Evolutionary conservation across 2,113 vertebrate genomes (phyloP), one percentile per base, ranked within the genome.

Genomic region (Catharus minimus): DNA sequence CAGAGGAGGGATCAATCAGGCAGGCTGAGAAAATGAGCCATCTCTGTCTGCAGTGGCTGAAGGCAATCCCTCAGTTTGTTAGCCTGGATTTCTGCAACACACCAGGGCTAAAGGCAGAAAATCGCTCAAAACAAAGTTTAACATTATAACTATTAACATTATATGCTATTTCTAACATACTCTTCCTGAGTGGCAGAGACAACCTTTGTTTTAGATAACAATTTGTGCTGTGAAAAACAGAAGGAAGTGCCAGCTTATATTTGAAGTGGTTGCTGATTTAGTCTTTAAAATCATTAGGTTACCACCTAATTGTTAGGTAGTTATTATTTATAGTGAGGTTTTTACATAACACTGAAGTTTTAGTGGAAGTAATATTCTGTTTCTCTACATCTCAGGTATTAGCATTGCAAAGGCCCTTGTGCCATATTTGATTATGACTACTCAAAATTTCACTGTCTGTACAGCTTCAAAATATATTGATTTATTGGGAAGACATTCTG

Each of bases 321-420:
- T 50, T 66, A 28, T 61, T 87, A 74, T 61, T 83, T 74, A 38
- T 58, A 80, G 27, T 2, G 3, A 82, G 22, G 8, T 62, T 79
- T n/a, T 82, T 82, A 62, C 0, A 1, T 58, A 66, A 36, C 19
- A 57, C 27, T 84, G 61, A 69, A 10, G 9, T 73, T 82, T 86
- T 72, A 82, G 24, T 22, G 0, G 3, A 49, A 92, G 8, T 16
- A 76, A 19, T 65, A n/a, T 56, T 73, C 46, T 41, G 5, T 67
- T 86, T 77, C 26, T 46, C 33, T 57, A 62, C 15, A 64, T 85
- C 12, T 89, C 38, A 65, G 27, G 43, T 85, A 39, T 13, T 61
- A 41, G 9, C 17, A 38, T 10, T 1, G 0, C 46, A 50, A 7
- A 84, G 38, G 3, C 5, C 14, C n/a, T 23, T 56, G 7, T 58